Base-by-base conservation (phyloP, 1,140 invertebrate genomes). In the Drosophila arizonae region DNA sequence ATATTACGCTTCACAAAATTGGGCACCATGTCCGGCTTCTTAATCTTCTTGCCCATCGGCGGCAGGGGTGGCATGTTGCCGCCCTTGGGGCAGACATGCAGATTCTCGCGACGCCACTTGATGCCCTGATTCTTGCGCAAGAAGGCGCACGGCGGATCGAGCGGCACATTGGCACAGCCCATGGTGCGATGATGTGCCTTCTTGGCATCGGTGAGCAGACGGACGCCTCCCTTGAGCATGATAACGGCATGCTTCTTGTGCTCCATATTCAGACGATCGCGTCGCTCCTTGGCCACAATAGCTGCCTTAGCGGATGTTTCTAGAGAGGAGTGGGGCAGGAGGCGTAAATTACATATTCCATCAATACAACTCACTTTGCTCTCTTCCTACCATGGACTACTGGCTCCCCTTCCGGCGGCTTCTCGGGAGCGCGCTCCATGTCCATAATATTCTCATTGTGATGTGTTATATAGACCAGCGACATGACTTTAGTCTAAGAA, bases 1-100 rank as follows among this genome's bases (percentile, higher is more conserved):
- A 94, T 93, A 78, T 95, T 95, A 9, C 92, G 66, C 9, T 92
- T 91, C 41, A 87, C 92, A 73, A 94, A 94, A 88, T 95, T 93
- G 0, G 76, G 72, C 6, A 65, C 66, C 54, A 70, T 33, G 3
- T 30, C 41, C 0, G 45, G 0, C 28, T 77, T 82, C 5, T 50
- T 39, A 10, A 58, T 48, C 3, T 60, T 65, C 39, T 54, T 64
- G 6, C 57, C 77, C 80, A 92, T 6, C 0, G 81, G 85, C 0
- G 93, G 93, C n/a, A 93, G 88, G 0, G 93, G 91, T 3, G 93
- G 92, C 43, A 93, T 90, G 9, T 90, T 81, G 3, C 6, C 6
- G 3, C 78, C 81, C 36, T 90, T 81, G 26, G 85, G 86, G 72
- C 93, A 93, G 68, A 91, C 91, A 33, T 93, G 93, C 21, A 92